Evolutionary conservation across 2,888 invertebrate species (phyloP).

Genomic region (Thalpophila matura): DNA sequence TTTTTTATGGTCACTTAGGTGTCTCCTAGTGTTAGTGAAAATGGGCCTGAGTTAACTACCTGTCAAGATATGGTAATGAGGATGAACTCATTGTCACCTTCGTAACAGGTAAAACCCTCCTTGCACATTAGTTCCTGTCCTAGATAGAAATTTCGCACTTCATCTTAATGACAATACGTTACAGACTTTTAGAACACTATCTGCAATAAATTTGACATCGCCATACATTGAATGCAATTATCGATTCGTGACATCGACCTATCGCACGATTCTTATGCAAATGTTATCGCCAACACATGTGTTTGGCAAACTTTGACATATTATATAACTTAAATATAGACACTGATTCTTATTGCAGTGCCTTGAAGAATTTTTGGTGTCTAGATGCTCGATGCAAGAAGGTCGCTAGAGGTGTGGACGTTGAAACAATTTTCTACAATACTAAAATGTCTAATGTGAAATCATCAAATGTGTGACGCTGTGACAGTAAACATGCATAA

Average conservation of each 20-base stretch:
- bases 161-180: conserved; percentile 24
- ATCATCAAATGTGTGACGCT: conserved; percentile 19
- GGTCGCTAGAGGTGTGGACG: not conserved
- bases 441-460: conserved; percentile 10
- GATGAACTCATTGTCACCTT: too few relatives aligned
- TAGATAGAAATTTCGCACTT: not conserved
- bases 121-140: not conserved
- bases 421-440: not conserved
- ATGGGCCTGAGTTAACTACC: too few relatives aligned
- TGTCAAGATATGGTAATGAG: too few relatives aligned
- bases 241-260: conserved; percentile 35
- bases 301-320: conserved; percentile 71
- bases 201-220: conserved; percentile 19
- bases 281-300: conserved; percentile 53
- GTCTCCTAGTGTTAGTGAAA: too few relatives aligned
- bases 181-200: not conserved
- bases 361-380: not conserved
- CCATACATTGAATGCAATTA: conserved; percentile 37
- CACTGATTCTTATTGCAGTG: not conserved
- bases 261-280: conserved; percentile 63
- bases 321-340: conserved; percentile 59
- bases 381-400: not conserved
- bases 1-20: too few relatives aligned
- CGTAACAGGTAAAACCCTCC: too few relatives aligned
- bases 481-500: not conserved